Evolutionary conservation across 1,140 invertebrate species (phyloP).

Genomic region (Bursaphelenchus mucronatus): DNA sequence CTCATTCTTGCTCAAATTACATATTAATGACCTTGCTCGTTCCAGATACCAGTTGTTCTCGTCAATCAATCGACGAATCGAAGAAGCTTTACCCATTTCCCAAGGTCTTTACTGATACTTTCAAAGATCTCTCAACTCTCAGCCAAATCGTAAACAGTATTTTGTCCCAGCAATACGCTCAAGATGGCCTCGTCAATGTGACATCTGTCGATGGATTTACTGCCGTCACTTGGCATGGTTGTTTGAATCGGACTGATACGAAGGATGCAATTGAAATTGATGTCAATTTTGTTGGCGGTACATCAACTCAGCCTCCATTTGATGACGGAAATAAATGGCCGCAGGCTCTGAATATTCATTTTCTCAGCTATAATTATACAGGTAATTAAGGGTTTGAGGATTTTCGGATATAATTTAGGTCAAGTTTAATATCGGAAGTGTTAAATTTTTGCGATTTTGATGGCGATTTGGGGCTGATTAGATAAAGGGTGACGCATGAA

Average conservation of each 20-base stretch:
- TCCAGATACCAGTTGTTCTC: too few relatives aligned
- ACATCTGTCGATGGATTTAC: conserved; percentile 12
- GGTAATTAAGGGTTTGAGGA: background rate
- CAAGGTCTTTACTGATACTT: too few relatives aligned
- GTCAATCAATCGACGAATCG: too few relatives aligned
- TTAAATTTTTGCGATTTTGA: too few relatives aligned
- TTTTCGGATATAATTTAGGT: conserved; percentile 4
- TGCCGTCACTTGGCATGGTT: conserved; percentile 17
- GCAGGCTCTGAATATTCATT: background rate
- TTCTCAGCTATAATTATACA: conserved; percentile 8
- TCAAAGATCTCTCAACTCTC: too few relatives aligned
- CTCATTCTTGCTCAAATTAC: too few relatives aligned
- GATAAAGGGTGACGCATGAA: background rate
- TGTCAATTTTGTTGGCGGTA: conserved; percentile 1
- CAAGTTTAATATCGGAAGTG: background rate
- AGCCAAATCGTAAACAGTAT: too few relatives aligned
- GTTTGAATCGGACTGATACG: conserved; percentile 9
- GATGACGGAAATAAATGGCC: background rate
- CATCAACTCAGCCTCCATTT: background rate
- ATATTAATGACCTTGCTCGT: too few relatives aligned
- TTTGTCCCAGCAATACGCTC: too few relatives aligned
- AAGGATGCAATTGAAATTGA: conserved; percentile 6
- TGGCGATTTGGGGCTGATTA: background rate
- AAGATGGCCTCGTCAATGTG: too few relatives aligned
- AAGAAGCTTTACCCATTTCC: too few relatives aligned